A percentile compares a stretch with the other conserved stretches of the same genome.
Evolutionary conservation across 2,113 vertebrate species (phyloP).

Genomic region (Myotis yumanensis): DNA sequence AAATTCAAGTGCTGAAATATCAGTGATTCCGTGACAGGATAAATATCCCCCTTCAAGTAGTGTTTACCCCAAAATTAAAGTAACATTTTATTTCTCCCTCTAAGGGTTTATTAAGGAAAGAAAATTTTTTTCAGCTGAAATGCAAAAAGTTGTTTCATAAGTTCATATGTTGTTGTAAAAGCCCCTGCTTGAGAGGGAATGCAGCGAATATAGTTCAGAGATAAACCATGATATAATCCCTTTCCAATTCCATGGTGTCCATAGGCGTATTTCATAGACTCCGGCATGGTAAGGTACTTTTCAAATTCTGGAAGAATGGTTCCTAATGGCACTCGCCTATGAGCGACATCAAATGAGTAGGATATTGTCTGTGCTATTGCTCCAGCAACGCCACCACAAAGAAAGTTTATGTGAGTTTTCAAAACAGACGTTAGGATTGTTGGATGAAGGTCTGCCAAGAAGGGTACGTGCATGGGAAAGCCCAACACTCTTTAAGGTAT

Average conservation of each 20-base stretch:
- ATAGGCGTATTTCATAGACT: no score
- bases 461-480: constrained; percentile 92
- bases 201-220: no score
- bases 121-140: constrained; percentile 87
- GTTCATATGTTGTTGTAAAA: no score
- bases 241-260: no score
- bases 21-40: constrained; percentile 72
- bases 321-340: constrained; percentile 97
- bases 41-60: constrained; percentile 76
- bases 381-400: constrained; percentile 96
- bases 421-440: constrained; percentile 96
- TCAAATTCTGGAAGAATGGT: constrained; percentile 92
- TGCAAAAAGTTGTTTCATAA: constrained; percentile 83
- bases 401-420: constrained; percentile 94
- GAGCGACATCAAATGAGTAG: constrained; percentile 96
- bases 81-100: constrained; percentile 32
- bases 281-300: constrained; percentile 85
- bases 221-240: no score
- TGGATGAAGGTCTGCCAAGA: constrained; percentile 93
- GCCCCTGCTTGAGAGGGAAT: no score
- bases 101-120: constrained; percentile 42
- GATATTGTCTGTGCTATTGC: constrained; percentile 98
- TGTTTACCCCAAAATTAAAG: constrained; percentile 35
- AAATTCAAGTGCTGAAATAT: constrained; percentile 71
- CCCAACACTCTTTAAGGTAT: constrained; percentile 96